Percentiles rank a stretch among this genome's conserved stretches.
phyloP scores from a whole-genome alignment of 2,888 invertebrate genomes.

The Drosophila testacea region DNA sequence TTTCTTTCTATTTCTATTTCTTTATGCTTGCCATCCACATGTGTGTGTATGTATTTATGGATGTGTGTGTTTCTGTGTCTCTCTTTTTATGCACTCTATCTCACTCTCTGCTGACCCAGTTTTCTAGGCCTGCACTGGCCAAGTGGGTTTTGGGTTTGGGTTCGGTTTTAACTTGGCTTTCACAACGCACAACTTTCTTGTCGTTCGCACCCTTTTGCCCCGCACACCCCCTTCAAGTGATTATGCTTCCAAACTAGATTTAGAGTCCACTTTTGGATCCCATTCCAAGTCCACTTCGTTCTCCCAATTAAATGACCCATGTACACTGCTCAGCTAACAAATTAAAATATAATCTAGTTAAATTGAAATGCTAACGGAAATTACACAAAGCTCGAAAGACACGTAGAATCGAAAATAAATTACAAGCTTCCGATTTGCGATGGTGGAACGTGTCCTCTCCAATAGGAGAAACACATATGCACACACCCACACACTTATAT shows the following conservation, averaged over 20 bases:
- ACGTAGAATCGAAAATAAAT: slow-evolving; percentile 59
- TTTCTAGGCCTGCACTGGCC: slow-evolving; percentile 63
- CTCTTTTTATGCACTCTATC: slow-evolving; percentile 50
- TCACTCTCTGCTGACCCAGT: slow-evolving; percentile 66
- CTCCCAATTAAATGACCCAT: slow-evolving; percentile 10
- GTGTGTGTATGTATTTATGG: neutral
- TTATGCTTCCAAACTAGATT: slow-evolving; percentile 1
- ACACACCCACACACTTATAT: neutral
- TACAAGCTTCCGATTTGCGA: slow-evolving; percentile 28
- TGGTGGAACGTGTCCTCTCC: slow-evolving; percentile 24
- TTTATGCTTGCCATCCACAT: slow-evolving; percentile 20
- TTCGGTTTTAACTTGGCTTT: slow-evolving; percentile 45
- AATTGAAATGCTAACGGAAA: slow-evolving; percentile 68
- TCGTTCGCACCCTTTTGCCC: slow-evolving; percentile 23
- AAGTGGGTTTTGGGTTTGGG: slow-evolving; percentile 48
- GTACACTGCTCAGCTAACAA: slow-evolving; percentile 40
- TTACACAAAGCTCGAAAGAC: slow-evolving; percentile 44
- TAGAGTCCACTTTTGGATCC: slow-evolving; percentile 24
- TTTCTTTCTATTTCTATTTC: slow-evolving; percentile 47
- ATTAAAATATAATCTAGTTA: slow-evolving; percentile 66
- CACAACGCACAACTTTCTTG: slow-evolving; percentile 52
- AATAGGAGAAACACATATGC: neutral
- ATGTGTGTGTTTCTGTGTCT: slow-evolving; percentile 21
- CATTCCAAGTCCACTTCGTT: neutral
- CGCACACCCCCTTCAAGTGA: neutral